phyloP scores from a whole-genome alignment of 1,140 invertebrate genomes.

The Cydia fagiglandana region DNA sequence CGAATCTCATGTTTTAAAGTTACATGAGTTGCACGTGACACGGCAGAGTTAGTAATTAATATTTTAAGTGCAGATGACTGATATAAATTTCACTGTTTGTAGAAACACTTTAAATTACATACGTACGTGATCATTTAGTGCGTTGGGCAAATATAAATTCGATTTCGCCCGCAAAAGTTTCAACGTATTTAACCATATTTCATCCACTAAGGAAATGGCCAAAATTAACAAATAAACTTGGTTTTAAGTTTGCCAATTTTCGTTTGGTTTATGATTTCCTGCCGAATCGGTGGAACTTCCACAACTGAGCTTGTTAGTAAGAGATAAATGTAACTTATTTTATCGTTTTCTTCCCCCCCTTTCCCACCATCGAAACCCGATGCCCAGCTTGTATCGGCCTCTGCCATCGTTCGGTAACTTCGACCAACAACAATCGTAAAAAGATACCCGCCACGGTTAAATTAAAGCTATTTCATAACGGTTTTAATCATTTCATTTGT shows the following conservation, averaged over 20 bases:
- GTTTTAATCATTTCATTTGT: neutral
- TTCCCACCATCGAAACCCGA: neutral
- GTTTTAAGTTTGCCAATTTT: conserved; percentile 69
- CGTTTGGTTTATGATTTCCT: conserved; percentile 49
- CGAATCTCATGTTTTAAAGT: too few relatives aligned
- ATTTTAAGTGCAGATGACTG: too few relatives aligned
- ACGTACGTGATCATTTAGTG: neutral
- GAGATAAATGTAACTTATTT: conserved; percentile 58
- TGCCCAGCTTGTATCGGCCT: conserved; percentile 23
- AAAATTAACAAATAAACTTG: conserved; percentile 42
- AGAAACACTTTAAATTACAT: neutral
- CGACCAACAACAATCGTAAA: conserved; percentile 2
- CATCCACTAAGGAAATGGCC: conserved; percentile 30
- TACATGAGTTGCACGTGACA: too few relatives aligned
- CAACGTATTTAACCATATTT: conserved; percentile 19
- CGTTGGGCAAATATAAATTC: conserved; percentile 7
- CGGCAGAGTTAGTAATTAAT: too few relatives aligned
- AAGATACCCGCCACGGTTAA: conserved; percentile 28
- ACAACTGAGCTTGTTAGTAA: conserved; percentile 45
- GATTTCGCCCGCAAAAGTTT: conserved; percentile 8
- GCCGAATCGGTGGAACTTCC: conserved; percentile 40
- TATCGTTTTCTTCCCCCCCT: conserved; percentile 43
- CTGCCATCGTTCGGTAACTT: conserved; percentile 25
- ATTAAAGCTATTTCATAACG: conserved; percentile 15
- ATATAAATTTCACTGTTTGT: too few relatives aligned